Conservation (phyloP, 2,888 invertebrate species). For the Ochropleura plecta region DNA sequence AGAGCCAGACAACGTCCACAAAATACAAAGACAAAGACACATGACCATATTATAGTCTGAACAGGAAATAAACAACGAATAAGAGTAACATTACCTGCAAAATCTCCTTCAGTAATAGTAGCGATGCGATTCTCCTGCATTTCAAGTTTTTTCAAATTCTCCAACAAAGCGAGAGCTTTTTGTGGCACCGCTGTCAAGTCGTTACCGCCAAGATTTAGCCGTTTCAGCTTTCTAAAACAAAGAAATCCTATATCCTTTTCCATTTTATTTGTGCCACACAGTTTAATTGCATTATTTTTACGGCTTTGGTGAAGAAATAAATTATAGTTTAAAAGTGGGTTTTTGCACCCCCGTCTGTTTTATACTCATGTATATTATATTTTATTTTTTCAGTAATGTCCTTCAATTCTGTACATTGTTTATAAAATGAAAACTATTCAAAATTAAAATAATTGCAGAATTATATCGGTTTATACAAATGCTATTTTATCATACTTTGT, state of each 20-base stretch:
- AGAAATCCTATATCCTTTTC: constrained; percentile 25
- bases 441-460: not conserved
- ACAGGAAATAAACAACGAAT: constrained; percentile 19
- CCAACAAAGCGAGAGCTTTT: constrained; percentile 94
- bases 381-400: not conserved
- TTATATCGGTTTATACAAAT: not conserved
- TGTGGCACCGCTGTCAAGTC: constrained; percentile 94
- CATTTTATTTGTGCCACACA: not conserved
- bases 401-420: not conserved
- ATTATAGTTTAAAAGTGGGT: not conserved
- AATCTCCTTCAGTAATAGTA: constrained; percentile 95
- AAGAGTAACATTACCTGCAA: constrained; percentile 92
- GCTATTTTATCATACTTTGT: not conserved
- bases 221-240: constrained; percentile 93
- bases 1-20: not conserved
- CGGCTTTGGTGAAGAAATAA: not conserved
- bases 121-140: constrained; percentile 96
- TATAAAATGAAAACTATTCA: not conserved
- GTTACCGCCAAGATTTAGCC: constrained; percentile 96
- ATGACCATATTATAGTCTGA: not conserved
- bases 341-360: not conserved
- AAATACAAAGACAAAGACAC: constrained; percentile 5
- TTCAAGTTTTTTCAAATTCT: constrained; percentile 95
- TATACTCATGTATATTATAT: not conserved
- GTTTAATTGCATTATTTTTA: constrained; percentile 2